phyloP scores from a whole-genome alignment of 2,113 vertebrate species.

The Rhea americana region DNA sequence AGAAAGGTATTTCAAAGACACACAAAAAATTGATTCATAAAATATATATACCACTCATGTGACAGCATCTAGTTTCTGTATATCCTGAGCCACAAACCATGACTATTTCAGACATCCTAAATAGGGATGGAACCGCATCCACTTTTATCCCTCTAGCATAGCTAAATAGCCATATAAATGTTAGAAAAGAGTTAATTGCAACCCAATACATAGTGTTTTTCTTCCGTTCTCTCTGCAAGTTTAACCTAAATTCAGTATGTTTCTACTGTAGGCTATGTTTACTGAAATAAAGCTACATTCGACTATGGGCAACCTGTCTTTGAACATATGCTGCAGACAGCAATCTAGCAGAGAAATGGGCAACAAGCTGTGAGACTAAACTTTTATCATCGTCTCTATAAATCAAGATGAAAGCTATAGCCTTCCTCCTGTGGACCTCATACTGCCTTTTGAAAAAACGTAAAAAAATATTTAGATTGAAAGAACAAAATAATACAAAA shows the following conservation, averaged over 20 bases:
- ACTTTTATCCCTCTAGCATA: not conserved
- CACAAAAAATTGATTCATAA: not conserved
- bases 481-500: constrained; percentile 43
- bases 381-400: constrained; percentile 82
- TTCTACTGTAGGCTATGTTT: constrained; percentile 73
- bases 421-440: constrained; percentile 78
- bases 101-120: not conserved
- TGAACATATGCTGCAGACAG: constrained; percentile 80
- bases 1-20: not conserved
- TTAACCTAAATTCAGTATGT: constrained; percentile 74
- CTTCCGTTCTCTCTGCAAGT: constrained; percentile 39
- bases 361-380: constrained; percentile 82
- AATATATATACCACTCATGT: not conserved
- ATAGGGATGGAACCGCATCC: not conserved
- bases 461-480: constrained; percentile 77
- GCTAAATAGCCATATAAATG: not conserved
- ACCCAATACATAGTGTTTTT: not conserved
- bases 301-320: constrained; percentile 78
- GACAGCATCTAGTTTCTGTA: not conserved
- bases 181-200: constrained; percentile 35
- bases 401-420: constrained; percentile 83
- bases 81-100: not conserved
- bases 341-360: constrained; percentile 74
- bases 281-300: constrained; percentile 75
- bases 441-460: constrained; percentile 72